Conservation (phyloP, 1,140 invertebrate species). For the Frieseomelitta varia region DNA sequence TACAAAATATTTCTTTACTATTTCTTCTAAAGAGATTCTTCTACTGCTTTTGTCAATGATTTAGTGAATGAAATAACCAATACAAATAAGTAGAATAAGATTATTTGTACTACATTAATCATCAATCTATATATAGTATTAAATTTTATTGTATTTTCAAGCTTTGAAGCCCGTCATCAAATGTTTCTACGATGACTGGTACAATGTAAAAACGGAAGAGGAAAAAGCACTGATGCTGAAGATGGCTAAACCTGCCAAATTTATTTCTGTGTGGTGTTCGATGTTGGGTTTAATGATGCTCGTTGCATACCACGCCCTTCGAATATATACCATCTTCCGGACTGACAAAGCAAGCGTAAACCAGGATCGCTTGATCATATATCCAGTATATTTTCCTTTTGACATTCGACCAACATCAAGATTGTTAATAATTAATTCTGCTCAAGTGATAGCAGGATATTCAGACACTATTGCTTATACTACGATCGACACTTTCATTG, state of each 20-base stretch:
- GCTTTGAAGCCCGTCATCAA: constrained; percentile 28
- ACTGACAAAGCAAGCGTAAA: background rate
- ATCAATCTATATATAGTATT: no score
- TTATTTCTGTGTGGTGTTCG: constrained; percentile 41
- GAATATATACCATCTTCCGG: background rate
- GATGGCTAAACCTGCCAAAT: background rate
- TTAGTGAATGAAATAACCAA: no score
- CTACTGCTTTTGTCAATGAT: no score
- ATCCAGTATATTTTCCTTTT: constrained; percentile 63
- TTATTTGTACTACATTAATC: no score
- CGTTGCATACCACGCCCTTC: constrained; percentile 11
- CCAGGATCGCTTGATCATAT: constrained; percentile 13
- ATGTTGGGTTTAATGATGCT: constrained; percentile 23
- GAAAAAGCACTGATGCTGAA: constrained; percentile 28
- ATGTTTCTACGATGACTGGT: constrained; percentile 44
- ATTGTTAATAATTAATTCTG: constrained; percentile 47
- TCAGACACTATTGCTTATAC: constrained; percentile 51
- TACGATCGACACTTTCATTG: constrained; percentile 58
- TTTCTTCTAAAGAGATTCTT: no score
- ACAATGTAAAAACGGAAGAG: background rate
- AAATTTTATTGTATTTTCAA: background rate
- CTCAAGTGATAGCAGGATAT: constrained; percentile 53
- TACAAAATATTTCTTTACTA: no score
- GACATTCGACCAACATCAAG: constrained; percentile 10
- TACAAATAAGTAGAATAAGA: no score